Conservation (phyloP, 2,888 invertebrate genomes). For the Trisateles emortualis region DNA sequence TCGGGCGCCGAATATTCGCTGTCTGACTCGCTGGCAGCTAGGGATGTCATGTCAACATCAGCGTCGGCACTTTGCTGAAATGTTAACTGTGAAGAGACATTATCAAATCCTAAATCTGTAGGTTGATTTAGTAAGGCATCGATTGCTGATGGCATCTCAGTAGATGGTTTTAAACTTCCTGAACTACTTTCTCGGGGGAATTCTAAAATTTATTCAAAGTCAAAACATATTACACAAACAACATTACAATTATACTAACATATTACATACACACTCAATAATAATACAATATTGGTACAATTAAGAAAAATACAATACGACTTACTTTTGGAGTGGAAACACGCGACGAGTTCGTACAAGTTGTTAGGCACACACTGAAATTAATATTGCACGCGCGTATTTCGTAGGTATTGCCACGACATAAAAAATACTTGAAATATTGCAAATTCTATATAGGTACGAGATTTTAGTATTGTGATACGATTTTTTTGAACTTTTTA, state of each 20-base stretch:
- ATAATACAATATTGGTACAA: background rate
- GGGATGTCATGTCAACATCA: background rate
- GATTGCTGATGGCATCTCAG: background rate
- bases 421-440: no score
- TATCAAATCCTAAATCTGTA: background rate
- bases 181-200: background rate
- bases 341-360: background rate
- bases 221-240: background rate
- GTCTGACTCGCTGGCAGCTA: background rate
- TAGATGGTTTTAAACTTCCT: background rate
- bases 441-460: no score
- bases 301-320: background rate
- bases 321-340: background rate
- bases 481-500: no score
- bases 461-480: no score
- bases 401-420: background rate
- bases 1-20: background rate
- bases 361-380: background rate
- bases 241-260: background rate
- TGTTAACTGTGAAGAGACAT: slow-evolving; percentile 1
- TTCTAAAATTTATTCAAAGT: background rate
- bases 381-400: no score
- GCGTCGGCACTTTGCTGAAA: background rate
- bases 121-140: background rate
- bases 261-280: background rate